Conservation (phyloP, 2,113 vertebrate genomes). For the Fukomys damarensis region DNA sequence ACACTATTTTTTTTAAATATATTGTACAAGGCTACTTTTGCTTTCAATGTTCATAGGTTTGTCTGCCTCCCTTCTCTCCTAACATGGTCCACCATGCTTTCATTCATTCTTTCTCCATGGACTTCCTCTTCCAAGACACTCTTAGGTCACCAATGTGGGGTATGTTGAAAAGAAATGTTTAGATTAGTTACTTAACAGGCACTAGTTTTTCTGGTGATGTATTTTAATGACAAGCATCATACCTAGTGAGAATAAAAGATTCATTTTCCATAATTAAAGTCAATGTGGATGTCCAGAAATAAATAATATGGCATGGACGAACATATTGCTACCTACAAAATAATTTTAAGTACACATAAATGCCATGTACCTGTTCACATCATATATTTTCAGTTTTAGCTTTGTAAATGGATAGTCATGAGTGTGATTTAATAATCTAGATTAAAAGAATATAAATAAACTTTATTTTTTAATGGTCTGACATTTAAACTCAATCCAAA, state of each 20-base stretch:
- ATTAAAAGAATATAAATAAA: conserved; percentile 62
- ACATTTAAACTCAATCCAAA: conserved; percentile 65
- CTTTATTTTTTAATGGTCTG: conserved; percentile 40
- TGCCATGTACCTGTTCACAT: background rate
- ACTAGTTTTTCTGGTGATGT: background rate
- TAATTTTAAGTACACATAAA: conserved; percentile 65
- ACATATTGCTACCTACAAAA: conserved; percentile 11
- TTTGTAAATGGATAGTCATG: conserved; percentile 65
- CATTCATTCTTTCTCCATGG: background rate
- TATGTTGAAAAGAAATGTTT: background rate
- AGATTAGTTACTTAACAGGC: conserved; percentile 61
- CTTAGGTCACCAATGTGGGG: background rate
- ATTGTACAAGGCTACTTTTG: background rate
- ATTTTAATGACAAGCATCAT: conserved; percentile 61
- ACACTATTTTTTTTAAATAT: background rate
- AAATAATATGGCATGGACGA: conserved; percentile 49
- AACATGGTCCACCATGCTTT: background rate
- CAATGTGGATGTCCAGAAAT: background rate
- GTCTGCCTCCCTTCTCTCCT: background rate
- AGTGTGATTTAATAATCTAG: conserved; percentile 66
- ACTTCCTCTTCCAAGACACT: background rate
- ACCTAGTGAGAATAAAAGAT: conserved; percentile 27
- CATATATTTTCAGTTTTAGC: conserved; percentile 55
- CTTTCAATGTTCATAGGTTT: background rate
- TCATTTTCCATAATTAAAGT: conserved; percentile 74